Conservation (phyloP, 2,888 invertebrate species). For the Artemia sp. region DNA sequence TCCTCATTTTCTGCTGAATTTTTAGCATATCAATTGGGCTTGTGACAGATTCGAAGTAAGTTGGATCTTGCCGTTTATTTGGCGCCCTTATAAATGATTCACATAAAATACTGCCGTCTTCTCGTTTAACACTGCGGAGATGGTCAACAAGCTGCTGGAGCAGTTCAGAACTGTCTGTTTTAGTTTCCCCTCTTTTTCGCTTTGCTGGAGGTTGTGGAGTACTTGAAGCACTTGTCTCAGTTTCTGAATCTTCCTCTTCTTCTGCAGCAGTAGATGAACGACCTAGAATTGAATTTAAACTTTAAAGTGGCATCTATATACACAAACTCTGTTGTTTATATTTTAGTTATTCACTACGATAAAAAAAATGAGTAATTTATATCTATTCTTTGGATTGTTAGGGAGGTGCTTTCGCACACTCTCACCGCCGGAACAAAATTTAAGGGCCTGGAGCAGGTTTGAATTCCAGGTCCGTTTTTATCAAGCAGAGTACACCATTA, state of each 20-base stretch:
- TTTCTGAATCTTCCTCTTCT: slow-evolving; percentile 5
- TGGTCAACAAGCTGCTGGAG: slow-evolving; percentile 85
- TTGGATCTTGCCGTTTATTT: slow-evolving; percentile 75
- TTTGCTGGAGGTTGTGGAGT: background rate
- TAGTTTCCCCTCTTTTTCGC: slow-evolving; percentile 71
- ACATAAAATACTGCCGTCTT: slow-evolving; percentile 73
- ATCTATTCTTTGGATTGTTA: no score
- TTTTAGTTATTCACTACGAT: no score
- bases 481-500: no score
- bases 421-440: no score
- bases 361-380: no score
- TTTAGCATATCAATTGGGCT: slow-evolving; percentile 87
- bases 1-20: slow-evolving; percentile 91
- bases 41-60: slow-evolving; percentile 71
- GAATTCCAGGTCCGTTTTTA: no score
- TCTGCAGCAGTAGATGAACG: background rate
- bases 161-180: slow-evolving; percentile 70
- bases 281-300: no score
- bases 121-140: slow-evolving; percentile 72
- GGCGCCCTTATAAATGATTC: slow-evolving; percentile 89
- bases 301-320: no score
- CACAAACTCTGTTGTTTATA: no score
- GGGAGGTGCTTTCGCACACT: no score
- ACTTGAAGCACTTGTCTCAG: background rate
- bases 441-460: no score